Conservation (phyloP, 64 coral and sea anemone species). For the Porites australiensis region DNA sequence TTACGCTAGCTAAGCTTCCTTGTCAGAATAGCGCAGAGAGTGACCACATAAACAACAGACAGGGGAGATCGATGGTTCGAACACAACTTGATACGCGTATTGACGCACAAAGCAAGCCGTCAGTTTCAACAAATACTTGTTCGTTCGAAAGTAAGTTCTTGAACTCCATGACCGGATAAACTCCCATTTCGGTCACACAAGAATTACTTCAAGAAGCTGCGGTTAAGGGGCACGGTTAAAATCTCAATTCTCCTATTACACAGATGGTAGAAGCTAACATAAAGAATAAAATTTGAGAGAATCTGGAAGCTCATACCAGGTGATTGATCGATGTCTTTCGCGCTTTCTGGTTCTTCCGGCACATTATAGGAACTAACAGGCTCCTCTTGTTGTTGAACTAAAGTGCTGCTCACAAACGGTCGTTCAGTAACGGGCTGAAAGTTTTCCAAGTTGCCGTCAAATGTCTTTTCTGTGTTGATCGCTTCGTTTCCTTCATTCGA, state of each 20-base stretch:
- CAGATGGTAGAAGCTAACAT: conserved; percentile 45
- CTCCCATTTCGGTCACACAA: neutral
- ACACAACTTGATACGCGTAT: too few relatives aligned
- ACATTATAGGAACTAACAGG: conserved; percentile 39
- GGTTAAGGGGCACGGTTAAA: conserved; percentile 17
- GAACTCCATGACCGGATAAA: neutral
- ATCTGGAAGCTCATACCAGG: conserved; percentile 94
- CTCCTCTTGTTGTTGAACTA: conserved; percentile 53
- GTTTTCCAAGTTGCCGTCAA: conserved; percentile 36
- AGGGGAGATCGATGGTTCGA: too few relatives aligned
- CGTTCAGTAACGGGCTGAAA: neutral
- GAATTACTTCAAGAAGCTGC: neutral
- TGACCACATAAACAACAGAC: too few relatives aligned
- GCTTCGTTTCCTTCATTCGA: conserved; percentile 45
- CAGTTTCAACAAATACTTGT: neutral
- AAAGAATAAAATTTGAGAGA: conserved; percentile 88
- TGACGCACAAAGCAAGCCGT: neutral
- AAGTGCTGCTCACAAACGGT: conserved; percentile 48
- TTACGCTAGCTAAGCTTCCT: too few relatives aligned
- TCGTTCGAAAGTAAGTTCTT: neutral
- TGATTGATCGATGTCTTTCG: conserved; percentile 6
- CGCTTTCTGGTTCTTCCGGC: conserved; percentile 20
- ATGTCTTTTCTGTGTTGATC: conserved; percentile 74
- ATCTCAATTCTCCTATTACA: conserved; percentile 86
- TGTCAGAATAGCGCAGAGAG: too few relatives aligned